Evolutionary conservation across 2,113 vertebrate genomes (phyloP), one percentile per base, ranked within the genome.

Genomic region (Rhipidura dahli): DNA sequence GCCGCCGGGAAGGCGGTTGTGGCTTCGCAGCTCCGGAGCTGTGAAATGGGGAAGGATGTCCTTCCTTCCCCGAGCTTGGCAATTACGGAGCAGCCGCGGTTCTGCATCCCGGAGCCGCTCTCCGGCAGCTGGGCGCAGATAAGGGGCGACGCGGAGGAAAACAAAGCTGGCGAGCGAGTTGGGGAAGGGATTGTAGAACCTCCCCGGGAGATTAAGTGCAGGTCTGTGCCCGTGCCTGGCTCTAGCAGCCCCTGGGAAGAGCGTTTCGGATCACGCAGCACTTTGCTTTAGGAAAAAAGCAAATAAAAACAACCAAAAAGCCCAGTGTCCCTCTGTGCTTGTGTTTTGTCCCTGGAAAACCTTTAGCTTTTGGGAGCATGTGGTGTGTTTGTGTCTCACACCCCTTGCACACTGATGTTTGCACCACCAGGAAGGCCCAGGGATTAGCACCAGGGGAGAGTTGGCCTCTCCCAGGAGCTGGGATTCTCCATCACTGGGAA

Each of bases 191-290:
- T 77, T 54, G 89, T 69, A 42, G 79, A 94, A 95, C 13, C 37
- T 89, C 40, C 49, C 24, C 0, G 4, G 49, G 79, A 33, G 53
- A 20, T 28, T 17, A 15, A 73, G 18, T 0, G 21, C 2, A 1
- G 37, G n/a, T 40, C 60, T 40, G 64, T 28, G 78, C 11, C 72
- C 1, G 0, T 16, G 56, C 0, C 3, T 66, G 79, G 79, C 37
- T 78, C 45, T 40, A 8, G 54, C 10, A 7, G 39, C 2, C 3
- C 45, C 71, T 37, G 78, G 98, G 98, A 98, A 97, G 98, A 95
- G 95, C 68, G 89, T 98, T 99, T 98, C 98, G 97, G 97, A 98
- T 98, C 98, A 98, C 97, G 98, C 96, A 97, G 98, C 98, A 98
- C 98, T 98, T 99, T 98, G 94, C 89, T 93, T 97, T 56, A 44